Evolutionary conservation across 1,140 invertebrate species (phyloP).

Genomic region (Danaus plexippus): DNA sequence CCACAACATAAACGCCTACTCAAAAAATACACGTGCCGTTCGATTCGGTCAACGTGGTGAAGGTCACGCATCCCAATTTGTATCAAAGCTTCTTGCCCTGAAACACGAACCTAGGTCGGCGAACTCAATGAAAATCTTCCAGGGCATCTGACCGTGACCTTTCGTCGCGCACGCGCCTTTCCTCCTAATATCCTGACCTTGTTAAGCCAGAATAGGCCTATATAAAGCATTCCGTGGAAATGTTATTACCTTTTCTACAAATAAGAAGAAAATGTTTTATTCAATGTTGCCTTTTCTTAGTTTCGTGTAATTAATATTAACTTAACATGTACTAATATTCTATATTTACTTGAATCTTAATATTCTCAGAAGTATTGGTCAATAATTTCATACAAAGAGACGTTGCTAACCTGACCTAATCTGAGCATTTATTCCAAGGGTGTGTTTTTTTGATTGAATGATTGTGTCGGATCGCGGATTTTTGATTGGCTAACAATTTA

Average conservation of each 20-base stretch:
- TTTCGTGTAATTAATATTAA: too few relatives aligned
- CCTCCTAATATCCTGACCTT: slow-evolving; percentile 58
- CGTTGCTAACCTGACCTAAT: too few relatives aligned
- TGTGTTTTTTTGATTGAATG: too few relatives aligned
- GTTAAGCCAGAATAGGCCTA: slow-evolving; percentile 47
- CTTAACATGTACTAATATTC: too few relatives aligned
- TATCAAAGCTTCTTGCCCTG: slow-evolving; percentile 49
- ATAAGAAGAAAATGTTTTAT: slow-evolving; percentile 2
- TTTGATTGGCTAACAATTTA: too few relatives aligned
- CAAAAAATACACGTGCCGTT: slow-evolving; percentile 52
- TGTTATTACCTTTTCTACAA: not conserved
- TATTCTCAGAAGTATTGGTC: too few relatives aligned
- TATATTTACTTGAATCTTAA: too few relatives aligned
- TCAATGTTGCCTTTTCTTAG: slow-evolving; percentile 7
- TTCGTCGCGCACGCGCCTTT: slow-evolving; percentile 62
- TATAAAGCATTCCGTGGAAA: slow-evolving; percentile 20
- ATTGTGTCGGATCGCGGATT: too few relatives aligned
- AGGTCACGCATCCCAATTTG: slow-evolving; percentile 46
- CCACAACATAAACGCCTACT: slow-evolving; percentile 47
- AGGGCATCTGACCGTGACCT: slow-evolving; percentile 63
- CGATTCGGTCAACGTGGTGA: slow-evolving; percentile 50
- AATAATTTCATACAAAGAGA: too few relatives aligned
- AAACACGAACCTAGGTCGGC: slow-evolving; percentile 52
- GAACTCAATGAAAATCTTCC: slow-evolving; percentile 65
- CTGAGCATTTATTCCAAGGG: too few relatives aligned